phyloP scores from a whole-genome alignment of 2,113 vertebrate species.

The Pseudorhombus dupliciocellatus region DNA sequence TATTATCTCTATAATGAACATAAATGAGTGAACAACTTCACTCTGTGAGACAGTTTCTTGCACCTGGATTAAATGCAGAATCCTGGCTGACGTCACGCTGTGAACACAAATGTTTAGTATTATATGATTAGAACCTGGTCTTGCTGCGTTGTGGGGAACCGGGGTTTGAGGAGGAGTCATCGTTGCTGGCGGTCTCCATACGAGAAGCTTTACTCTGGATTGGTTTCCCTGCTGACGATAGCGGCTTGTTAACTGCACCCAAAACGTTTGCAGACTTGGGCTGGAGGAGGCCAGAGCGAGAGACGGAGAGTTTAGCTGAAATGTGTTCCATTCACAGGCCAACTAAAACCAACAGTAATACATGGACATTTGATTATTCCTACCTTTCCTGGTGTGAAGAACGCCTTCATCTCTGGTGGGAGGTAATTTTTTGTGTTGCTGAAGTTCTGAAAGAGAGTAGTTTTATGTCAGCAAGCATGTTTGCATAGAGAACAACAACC shows the following conservation, averaged over 20 bases:
- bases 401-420: slow-evolving; percentile 97
- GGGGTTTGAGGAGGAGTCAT: slow-evolving; percentile 95
- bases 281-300: slow-evolving; percentile 72
- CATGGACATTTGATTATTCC: neutral
- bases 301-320: neutral
- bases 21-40: neutral
- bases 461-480: neutral
- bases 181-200: slow-evolving; percentile 98
- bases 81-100: no score
- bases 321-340: neutral
- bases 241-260: slow-evolving; percentile 97
- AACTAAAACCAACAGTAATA: neutral
- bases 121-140: slow-evolving; percentile 79
- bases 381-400: slow-evolving; percentile 98
- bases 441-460: slow-evolving; percentile 86
- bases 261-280: slow-evolving; percentile 97
- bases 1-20: neutral
- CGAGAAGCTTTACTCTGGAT: slow-evolving; percentile 95
- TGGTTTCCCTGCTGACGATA: slow-evolving; percentile 94
- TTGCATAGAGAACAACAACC: neutral
- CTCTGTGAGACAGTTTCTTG: neutral
- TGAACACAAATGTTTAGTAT: neutral
- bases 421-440: slow-evolving; percentile 99
- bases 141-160: slow-evolving; percentile 96
- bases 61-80: neutral